A percentile compares a stretch with the other conserved stretches of the same genome.
Conservation (phyloP, 1,140 invertebrate species). For the Marisa cornuarietis region DNA sequence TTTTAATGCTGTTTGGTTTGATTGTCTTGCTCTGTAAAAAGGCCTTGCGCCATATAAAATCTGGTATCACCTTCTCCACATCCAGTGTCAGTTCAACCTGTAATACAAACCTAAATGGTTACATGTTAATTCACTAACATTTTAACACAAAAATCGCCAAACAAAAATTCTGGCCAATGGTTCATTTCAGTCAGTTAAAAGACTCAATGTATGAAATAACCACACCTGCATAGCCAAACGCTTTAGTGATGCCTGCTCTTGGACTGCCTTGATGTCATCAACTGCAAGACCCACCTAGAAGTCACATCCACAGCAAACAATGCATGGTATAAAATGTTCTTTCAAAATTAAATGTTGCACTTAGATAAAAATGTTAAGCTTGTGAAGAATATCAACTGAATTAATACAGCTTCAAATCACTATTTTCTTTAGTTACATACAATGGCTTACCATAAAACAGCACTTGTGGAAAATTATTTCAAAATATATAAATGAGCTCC, state of each 20-base stretch:
- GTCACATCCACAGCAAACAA: neutral
- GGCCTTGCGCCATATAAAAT: conserved; percentile 62
- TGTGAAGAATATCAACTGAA: neutral
- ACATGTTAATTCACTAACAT: neutral
- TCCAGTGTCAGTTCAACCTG: conserved; percentile 67
- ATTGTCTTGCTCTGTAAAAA: conserved; percentile 57
- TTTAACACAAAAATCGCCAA: neutral
- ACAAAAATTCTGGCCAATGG: neutral
- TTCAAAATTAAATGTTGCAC: no score
- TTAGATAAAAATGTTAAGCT: neutral
- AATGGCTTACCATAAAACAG: no score
- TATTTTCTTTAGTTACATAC: no score
- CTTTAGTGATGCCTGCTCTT: conserved; percentile 69
- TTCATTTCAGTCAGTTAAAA: neutral
- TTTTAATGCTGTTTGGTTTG: conserved; percentile 58
- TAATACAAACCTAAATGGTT: neutral
- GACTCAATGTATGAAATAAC: neutral
- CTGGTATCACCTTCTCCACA: conserved; percentile 66
- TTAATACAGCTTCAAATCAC: neutral
- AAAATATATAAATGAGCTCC: no score
- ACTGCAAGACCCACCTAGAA: conserved; percentile 67
- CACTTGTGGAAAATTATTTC: no score
- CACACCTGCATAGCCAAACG: conserved; percentile 70
- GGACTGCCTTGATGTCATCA: conserved; percentile 67
- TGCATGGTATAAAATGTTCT: neutral